Conservation (phyloP, 2,797 vertebrate species). For the Psittacula derbiana region DNA sequence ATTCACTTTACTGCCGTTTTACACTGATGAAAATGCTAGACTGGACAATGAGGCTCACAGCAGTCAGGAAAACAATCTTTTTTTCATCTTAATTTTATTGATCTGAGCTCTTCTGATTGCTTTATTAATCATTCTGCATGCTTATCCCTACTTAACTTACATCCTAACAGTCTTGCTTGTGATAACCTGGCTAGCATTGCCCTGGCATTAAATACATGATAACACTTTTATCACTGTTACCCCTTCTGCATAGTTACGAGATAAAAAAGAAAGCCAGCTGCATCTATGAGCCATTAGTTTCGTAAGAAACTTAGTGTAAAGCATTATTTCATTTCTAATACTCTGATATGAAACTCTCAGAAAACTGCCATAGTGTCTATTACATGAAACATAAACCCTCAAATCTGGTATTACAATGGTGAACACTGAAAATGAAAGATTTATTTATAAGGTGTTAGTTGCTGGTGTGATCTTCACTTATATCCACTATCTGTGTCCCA, state of each 20-base stretch:
- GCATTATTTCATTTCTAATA: not conserved
- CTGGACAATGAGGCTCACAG: not conserved
- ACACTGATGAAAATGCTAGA: not conserved
- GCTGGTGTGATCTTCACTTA: not conserved
- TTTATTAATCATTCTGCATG: not conserved
- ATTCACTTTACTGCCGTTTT: not conserved
- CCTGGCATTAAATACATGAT: not conserved
- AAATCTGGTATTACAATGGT: not conserved
- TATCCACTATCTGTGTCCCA: not conserved
- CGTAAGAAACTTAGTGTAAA: not conserved
- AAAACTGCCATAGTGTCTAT: not conserved
- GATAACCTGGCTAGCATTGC: not conserved
- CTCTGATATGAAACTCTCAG: not conserved
- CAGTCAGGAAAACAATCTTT: not conserved
- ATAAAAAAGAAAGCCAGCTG: not conserved
- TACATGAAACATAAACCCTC: not conserved
- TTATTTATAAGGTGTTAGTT: not conserved
- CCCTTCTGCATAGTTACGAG: not conserved
- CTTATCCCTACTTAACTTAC: not conserved
- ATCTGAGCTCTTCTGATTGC: not conserved
- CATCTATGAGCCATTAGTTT: not conserved
- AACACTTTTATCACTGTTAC: not conserved
- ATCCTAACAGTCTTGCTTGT: not conserved
- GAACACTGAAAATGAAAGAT: not conserved
- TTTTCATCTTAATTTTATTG: not conserved